Conservation (phyloP, 1,140 invertebrate genomes). For the Pseudomyrmex pallidus region DNA sequence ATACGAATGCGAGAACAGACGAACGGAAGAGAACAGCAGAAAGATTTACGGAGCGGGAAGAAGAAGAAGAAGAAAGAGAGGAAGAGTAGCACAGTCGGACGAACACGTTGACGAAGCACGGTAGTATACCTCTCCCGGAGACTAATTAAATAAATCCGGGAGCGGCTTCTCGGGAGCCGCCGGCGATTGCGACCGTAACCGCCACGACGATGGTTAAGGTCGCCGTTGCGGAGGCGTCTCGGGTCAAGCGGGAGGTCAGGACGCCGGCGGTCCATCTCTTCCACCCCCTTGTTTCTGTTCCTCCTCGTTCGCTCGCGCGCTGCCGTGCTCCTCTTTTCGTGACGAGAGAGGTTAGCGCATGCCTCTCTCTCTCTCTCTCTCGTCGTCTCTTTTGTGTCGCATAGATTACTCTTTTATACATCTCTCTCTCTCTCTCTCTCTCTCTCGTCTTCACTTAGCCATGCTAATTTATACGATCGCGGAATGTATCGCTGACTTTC, state of each 20-base stretch:
- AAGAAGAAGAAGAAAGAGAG: slow-evolving; percentile 7
- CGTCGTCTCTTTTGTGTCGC: slow-evolving; percentile 35
- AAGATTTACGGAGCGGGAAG: not conserved
- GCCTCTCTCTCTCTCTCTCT: not conserved
- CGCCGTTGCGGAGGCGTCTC: slow-evolving; percentile 78
- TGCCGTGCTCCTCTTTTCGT: slow-evolving; percentile 70
- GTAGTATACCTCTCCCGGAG: slow-evolving; percentile 69
- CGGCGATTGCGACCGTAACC: slow-evolving; percentile 76
- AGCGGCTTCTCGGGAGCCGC: slow-evolving; percentile 76
- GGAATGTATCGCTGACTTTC: slow-evolving; percentile 55
- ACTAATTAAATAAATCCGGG: slow-evolving; percentile 84
- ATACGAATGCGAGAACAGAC: slow-evolving; percentile 48
- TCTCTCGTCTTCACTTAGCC: slow-evolving; percentile 50
- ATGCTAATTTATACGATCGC: slow-evolving; percentile 67
- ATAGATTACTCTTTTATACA: slow-evolving; percentile 45
- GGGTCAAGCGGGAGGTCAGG: slow-evolving; percentile 78
- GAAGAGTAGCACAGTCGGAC: slow-evolving; percentile 63
- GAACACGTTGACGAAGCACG: slow-evolving; percentile 75
- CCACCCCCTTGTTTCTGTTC: slow-evolving; percentile 53
- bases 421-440: not conserved
- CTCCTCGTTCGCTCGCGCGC: slow-evolving; percentile 49
- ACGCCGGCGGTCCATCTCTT: slow-evolving; percentile 72
- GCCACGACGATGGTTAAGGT: slow-evolving; percentile 76
- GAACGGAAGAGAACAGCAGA: not conserved
- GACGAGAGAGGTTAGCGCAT: slow-evolving; percentile 57